phyloP scores from a whole-genome alignment of 2,113 vertebrate species.

The Nyctereutes procyonoides region DNA sequence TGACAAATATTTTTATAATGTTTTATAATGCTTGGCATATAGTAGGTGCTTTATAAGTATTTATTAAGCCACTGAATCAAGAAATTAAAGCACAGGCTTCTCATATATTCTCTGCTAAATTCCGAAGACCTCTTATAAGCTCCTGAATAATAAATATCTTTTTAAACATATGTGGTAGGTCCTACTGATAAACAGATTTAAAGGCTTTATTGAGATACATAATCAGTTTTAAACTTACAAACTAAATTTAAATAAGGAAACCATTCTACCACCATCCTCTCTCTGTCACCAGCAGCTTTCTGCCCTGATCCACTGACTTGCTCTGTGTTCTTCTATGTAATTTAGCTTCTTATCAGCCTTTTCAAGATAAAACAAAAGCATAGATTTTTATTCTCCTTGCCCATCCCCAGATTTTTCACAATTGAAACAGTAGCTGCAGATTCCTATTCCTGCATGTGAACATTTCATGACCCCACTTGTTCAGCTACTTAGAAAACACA shows the following conservation, averaged over 20 bases:
- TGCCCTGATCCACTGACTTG: not conserved
- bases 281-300: not conserved
- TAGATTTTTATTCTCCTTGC: not conserved
- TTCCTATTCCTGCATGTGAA: not conserved
- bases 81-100: constrained; percentile 6
- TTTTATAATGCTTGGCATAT: not conserved
- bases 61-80: not conserved
- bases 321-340: not conserved
- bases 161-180: not conserved
- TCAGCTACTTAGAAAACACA: not conserved
- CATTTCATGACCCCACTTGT: not conserved
- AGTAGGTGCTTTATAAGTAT: not conserved
- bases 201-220: not conserved
- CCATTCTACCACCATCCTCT: not conserved
- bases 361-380: constrained; percentile 1
- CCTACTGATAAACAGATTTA: not conserved
- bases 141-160: not conserved
- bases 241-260: not conserved
- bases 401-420: not conserved
- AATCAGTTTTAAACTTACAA: not conserved
- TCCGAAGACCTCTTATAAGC: not conserved
- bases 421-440: not conserved
- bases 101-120: not conserved
- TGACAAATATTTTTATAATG: not conserved
- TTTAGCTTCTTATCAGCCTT: not conserved